phyloP scores from a whole-genome alignment of 1,140 invertebrate species.

The Oryctes rhinoceros region DNA sequence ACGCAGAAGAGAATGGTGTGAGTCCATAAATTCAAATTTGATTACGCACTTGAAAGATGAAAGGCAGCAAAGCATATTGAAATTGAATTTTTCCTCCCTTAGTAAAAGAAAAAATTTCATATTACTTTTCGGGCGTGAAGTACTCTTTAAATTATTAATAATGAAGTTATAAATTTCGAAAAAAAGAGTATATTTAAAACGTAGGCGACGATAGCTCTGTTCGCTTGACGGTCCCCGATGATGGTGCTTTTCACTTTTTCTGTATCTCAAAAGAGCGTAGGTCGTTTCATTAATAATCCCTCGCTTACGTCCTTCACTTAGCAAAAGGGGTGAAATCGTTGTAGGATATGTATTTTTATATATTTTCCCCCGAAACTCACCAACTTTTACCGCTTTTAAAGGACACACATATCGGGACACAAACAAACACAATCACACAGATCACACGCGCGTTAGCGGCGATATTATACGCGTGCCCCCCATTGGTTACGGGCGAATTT shows the following conservation, averaged over 20 bases:
- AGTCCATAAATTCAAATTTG: conserved; percentile 28
- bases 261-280: neutral
- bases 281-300: conserved; percentile 3
- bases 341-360: no score
- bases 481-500: neutral
- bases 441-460: conserved; percentile 28
- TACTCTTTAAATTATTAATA: conserved; percentile 25
- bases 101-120: conserved; percentile 5
- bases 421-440: conserved; percentile 6
- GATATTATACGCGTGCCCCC: neutral
- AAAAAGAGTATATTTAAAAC: conserved; percentile 17
- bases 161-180: conserved; percentile 1
- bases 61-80: conserved; percentile 4
- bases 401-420: conserved; percentile 8
- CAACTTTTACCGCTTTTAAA: conserved; percentile 8
- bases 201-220: neutral
- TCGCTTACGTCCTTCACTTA: conserved; percentile 1
- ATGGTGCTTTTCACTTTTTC: conserved; percentile 19
- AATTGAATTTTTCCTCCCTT: conserved; percentile 15
- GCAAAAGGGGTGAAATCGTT: conserved; percentile 5
- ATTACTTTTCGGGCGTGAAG: conserved; percentile 16
- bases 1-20: neutral
- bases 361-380: neutral
- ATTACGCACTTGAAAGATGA: conserved; percentile 34
- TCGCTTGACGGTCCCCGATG: neutral